These are phyloP conservation scores for Aphelenchoides avenae DNA, from an alignment of 1,140 invertebrate genomes.

Conservation along the genomic window DNA sequence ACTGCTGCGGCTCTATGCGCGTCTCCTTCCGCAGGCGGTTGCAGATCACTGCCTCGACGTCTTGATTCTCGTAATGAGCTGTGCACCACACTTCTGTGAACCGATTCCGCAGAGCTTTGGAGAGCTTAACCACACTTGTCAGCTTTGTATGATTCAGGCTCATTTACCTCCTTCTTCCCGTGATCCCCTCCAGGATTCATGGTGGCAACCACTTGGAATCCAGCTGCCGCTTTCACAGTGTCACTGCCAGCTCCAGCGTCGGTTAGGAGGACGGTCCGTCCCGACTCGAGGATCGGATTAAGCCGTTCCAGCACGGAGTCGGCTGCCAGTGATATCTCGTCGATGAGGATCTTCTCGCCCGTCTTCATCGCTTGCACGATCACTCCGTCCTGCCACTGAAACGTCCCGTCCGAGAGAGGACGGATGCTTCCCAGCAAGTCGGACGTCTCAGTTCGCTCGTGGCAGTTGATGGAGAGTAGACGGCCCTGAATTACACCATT, in stretches of 20 bases:
- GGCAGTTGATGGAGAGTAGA: conserved; percentile 83
- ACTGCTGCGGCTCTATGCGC: no score
- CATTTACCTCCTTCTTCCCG: conserved; percentile 87
- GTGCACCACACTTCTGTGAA: conserved; percentile 99
- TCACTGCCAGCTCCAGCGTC: conserved; percentile 63
- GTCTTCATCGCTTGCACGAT: conserved; percentile 82
- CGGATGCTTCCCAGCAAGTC: conserved; percentile 93
- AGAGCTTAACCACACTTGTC: conserved; percentile 66
- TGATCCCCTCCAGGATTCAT: conserved; percentile 99
- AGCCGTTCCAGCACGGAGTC: conserved; percentile 95
- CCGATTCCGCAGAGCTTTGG: conserved; percentile 89
- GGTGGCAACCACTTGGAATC: conserved; percentile 88
- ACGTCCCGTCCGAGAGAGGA: conserved; percentile 70
- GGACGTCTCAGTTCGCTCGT: conserved; percentile 94
- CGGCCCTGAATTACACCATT: conserved; percentile 18
- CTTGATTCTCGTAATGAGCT: conserved; percentile 69
- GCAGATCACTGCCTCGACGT: conserved; percentile 69
- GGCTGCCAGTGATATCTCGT: conserved; percentile 98
- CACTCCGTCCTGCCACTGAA: conserved; percentile 97
- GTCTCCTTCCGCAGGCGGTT: no score
- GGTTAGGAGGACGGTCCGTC: conserved; percentile 79
- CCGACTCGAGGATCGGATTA: conserved; percentile 91
- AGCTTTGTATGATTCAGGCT: conserved; percentile 7
- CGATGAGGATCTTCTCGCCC: conserved; percentile 82
- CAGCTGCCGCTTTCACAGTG: conserved; percentile 70